phyloP scores from a whole-genome alignment of 2,113 vertebrate species.

The Cebidichthys violaceus region DNA sequence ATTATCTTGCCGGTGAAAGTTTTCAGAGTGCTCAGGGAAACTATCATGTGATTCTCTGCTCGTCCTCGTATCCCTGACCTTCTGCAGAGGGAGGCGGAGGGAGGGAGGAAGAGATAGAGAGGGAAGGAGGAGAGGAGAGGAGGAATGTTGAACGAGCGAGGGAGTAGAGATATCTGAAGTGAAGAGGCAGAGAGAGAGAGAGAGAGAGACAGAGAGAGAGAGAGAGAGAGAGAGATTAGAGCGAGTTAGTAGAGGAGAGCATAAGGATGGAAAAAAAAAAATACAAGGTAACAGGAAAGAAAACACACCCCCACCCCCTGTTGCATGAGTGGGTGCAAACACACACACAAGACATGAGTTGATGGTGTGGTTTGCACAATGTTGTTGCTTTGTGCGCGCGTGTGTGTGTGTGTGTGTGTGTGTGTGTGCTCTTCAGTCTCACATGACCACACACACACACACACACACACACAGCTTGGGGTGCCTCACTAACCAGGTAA shows the following conservation, averaged over 20 bases:
- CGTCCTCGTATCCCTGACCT: constrained; percentile 70
- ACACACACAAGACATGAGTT: neutral
- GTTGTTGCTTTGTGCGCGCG: neutral
- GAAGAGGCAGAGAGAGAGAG: constrained; percentile 8
- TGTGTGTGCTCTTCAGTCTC: constrained; percentile 10
- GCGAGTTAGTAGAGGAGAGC: constrained; percentile 14
- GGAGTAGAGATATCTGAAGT: constrained; percentile 4
- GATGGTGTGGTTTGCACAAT: neutral
- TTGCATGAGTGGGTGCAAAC: neutral
- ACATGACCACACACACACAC: constrained; percentile 43
- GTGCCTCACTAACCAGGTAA: constrained; percentile 44
- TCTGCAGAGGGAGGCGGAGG: constrained; percentile 36
- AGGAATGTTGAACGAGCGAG: constrained; percentile 13
- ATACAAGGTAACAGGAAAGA: constrained; percentile 45
- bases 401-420: too few species aligned
- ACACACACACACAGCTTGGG: constrained; percentile 16
- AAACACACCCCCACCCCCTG: constrained; percentile 30
- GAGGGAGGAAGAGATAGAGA: neutral
- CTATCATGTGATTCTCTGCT: constrained; percentile 62
- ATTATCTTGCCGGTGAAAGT: constrained; percentile 25
- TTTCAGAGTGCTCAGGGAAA: constrained; percentile 37
- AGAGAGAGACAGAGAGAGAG: too few species aligned
- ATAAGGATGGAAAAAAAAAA: constrained; percentile 36
- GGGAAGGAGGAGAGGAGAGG: neutral
- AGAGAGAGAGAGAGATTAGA: constrained; percentile 18